Percentiles rank a stretch among this genome's conserved stretches.
phyloP scores from a whole-genome alignment of 2,797 vertebrate species.

The Cuniculus paca region DNA sequence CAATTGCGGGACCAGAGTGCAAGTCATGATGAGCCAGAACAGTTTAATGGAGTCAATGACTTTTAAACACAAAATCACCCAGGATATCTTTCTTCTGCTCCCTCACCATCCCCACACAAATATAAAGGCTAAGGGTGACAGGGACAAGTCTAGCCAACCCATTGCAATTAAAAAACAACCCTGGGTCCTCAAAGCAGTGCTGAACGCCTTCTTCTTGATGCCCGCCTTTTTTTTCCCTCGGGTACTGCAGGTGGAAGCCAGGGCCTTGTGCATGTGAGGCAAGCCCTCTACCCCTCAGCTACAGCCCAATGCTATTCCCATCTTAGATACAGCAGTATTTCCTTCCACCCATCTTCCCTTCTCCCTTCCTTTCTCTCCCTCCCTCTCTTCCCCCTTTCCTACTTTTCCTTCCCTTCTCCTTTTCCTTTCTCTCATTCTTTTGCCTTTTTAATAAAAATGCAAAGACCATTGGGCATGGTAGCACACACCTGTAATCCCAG shows the following conservation, averaged over 20 bases:
- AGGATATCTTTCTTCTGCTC: background rate
- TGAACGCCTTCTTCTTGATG: background rate
- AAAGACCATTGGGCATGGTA: background rate
- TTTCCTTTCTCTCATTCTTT: background rate
- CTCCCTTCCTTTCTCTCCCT: background rate
- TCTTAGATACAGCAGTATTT: background rate
- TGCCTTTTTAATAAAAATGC: slow-evolving; percentile 29
- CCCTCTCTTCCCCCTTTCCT: background rate
- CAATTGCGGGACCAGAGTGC: background rate
- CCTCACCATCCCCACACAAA: background rate
- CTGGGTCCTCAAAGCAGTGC: background rate
- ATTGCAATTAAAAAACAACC: background rate
- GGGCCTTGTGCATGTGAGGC: background rate
- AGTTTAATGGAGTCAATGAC: background rate
- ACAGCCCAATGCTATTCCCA: background rate
- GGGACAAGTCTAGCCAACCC: background rate
- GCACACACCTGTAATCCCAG: background rate
- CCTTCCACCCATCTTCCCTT: background rate
- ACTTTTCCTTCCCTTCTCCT: background rate
- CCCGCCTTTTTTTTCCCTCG: background rate
- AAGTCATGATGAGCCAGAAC: background rate
- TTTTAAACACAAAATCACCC: slow-evolving; percentile 34
- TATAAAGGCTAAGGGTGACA: background rate
- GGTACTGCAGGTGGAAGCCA: background rate
- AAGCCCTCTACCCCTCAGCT: background rate